Base-by-base conservation (phyloP, 2,888 invertebrate genomes). In the Temnothorax unifasciatus region DNA sequence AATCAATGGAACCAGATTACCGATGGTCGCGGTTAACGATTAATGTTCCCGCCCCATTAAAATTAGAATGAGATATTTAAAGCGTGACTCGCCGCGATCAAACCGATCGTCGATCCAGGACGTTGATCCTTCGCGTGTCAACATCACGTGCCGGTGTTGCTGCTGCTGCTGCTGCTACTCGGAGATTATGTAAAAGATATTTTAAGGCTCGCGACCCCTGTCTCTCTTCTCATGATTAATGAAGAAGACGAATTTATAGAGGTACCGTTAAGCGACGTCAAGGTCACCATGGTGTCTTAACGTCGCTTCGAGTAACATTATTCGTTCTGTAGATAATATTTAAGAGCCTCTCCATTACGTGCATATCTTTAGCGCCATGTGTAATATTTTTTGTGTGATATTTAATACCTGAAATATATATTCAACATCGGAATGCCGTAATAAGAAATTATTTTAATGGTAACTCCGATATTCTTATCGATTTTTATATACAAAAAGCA, bases 101-200 rank as follows among this genome's bases (percentile, higher is more conserved):
- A 61, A 29, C 41, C 34, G 73, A 85, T 81, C 69, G 64, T 59
- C 82, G 76, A 76, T 74, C 13, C 79, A 57, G 87, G 77, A 84
- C 90, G 47, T 89, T 90, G 90, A 89, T 90, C 91, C 82, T 83
- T 71, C 69, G 38, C 85, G 84, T 77, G 87, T 79, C 86, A 77
- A 83, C 85, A 84, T 61, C 73, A 77, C 74, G 52, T 76, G 75
- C 21, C 68, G 18, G 21, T 18, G 73, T 29, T 38, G 76, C 11
- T 69, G 29, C 5, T 41, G 57, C 73, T 68, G 57, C 73, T 73
- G 54, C 47, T 34, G 34, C 34, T 34, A 34, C 57, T 75, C 47
- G 71, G 79, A 83, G 83, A 83, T 90, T 89, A 89, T 85, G 81
- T 89, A 89, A 89, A 86, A 82, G 86, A 81, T 91, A 90, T 84